Base-by-base conservation (phyloP, 2,113 vertebrate species). In the Rhinoderma darwinii region DNA sequence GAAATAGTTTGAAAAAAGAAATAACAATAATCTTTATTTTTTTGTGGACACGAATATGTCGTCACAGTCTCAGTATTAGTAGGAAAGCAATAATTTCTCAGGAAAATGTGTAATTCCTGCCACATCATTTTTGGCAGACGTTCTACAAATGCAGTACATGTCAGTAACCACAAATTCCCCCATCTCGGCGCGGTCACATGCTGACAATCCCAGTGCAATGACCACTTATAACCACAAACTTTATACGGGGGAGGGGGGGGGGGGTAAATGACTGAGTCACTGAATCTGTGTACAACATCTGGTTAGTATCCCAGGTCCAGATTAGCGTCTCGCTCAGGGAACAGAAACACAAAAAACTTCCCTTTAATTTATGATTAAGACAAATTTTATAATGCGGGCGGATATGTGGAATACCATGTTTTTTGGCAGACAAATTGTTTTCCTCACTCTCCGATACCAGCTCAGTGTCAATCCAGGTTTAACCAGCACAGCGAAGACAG, bases 101-200 rank as follows among this genome's bases (percentile, higher is more conserved):
- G 35, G 61, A 41, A 41, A 72, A 54, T 12, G 3, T 25, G 47
- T 37, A 44, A 51, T 68, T 44, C 25, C 12, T 79, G 74, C 84
- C 84, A 78, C 84, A 70, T 79, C 59, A 68, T 11, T 78, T 17
- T 59, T 78, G 84, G 59, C 54, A 77, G 74, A 15, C 51, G 70
- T 14, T 59, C 7, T 30, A 76, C 70, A 63, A 18, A 22, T 14
- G 51, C 50, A 15, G 44, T 25, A 17, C 6, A 11, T 66, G 74
- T 39, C 83, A 66, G 12, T 9, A 47, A 47, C 73, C 84, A 85
- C 39, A 35, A 44, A 50, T 32, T 44, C 43, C 47, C 15, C 32
- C 51, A 9, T 41, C 30, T 73, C 51, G 68, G 56, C 72, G n/a
- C 51, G 51, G 56, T 50, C n/a, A 44, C 74, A 68, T 35, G 61